Evolutionary conservation across 2,113 vertebrate genomes (phyloP).

Genomic region (Poecilia latipinna): DNA sequence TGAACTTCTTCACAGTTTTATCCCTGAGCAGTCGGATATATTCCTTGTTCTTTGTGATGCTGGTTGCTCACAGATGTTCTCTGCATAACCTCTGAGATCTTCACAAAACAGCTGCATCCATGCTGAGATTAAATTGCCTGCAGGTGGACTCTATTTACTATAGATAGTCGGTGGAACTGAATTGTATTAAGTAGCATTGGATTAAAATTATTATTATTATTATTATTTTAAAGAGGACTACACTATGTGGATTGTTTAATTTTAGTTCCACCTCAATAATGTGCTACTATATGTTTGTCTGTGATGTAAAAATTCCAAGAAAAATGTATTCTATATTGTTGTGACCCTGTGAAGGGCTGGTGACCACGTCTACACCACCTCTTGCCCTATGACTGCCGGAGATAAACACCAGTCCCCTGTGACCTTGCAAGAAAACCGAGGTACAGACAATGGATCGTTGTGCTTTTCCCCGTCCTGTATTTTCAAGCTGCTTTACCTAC

Average conservation of each 20-base stretch:
- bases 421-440: too few species aligned
- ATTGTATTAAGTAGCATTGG: background rate
- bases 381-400: too few species aligned
- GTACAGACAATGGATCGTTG: conserved; percentile 18
- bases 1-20: too few species aligned
- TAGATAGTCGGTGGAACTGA: background rate
- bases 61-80: background rate
- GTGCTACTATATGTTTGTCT: background rate
- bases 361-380: too few species aligned
- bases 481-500: conserved; percentile 15
- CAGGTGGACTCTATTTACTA: background rate
- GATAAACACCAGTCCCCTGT: too few species aligned
- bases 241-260: background rate
- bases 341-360: too few species aligned
- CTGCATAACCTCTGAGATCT: background rate
- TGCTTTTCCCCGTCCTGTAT: conserved; percentile 24
- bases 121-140: background rate
- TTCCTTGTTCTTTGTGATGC: background rate
- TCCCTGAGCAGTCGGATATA: too few species aligned
- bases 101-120: background rate
- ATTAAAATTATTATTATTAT: background rate
- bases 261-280: background rate
- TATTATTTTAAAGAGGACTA: background rate
- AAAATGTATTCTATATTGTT: background rate
- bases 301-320: background rate